Evolutionary conservation across 2,113 vertebrate genomes (phyloP), one percentile per base, ranked within the genome.

Genomic region (Eubucco bourcierii): DNA sequence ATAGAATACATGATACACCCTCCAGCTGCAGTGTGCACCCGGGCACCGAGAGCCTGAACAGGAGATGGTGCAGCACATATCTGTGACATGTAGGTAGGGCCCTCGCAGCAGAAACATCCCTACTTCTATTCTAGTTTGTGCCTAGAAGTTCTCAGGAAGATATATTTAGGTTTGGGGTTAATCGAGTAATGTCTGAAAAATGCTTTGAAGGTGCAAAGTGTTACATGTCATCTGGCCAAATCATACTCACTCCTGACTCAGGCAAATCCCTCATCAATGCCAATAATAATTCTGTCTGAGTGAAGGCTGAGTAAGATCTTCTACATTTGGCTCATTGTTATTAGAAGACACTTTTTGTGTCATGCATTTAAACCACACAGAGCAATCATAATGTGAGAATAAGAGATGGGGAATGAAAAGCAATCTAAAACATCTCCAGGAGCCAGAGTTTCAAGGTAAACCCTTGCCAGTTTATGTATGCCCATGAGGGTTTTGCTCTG

Each of bases 221-320:
- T 83, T 96, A 75, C 21, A 50, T 95, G 75, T 94, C 84, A 87
- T 92, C 90, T 93, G 91, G 87, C 67, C 93, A 94, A 89, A 87
- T 95, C 77, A 77, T 87, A 84, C 74, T 92, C 12, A 12, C 53
- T 90, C 94, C 91, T 96, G 94, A 96, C 80, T 96, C 90, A 95
- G 79, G 91, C 88, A 93, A 90, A 93, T 75, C 90, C 66, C 81
- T 81, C 95, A 84, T 60, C 4, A 4, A 88, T 93, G 91, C 89
- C 90, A 95, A 83, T 93, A 93, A 91, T 84, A 95, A 95, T 96
- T 94, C 87, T 80, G 65, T 72, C 74, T 89, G 68, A 95, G 77
- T 73, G 77, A 95, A 86, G 83, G 66, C 71, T 95, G 87, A 95
- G 80, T 93, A 88, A 95, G 83, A 75, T 88, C 84, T 83, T 81